Base-by-base conservation (phyloP, 1,140 invertebrate genomes). In the Cotesia vestalis region DNA sequence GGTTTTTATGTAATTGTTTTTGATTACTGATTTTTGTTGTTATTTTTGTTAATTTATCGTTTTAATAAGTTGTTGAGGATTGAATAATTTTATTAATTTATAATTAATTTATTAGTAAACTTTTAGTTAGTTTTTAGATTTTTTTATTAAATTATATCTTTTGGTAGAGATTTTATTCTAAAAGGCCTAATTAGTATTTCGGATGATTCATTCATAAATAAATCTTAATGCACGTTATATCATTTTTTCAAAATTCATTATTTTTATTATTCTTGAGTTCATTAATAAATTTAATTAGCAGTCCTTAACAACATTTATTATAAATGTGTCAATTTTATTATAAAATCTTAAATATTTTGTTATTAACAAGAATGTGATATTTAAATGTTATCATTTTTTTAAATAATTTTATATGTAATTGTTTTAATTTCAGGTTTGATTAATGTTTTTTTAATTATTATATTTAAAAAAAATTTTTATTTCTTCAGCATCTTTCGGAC, bases 131-230 rank as follows among this genome's bases (percentile, higher is more conserved):
- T 59, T 20, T 20, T 27, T 59, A 4, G 6, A 11, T 8, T 0
- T 59, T 59, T 27, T 27, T 27, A 27, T 27, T 27, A 27, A 27
- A 27, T 27, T 27, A 27, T 59, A 20, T 59, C 9, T 27, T 8
- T 17, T 27, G 14, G 8, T 59, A 20, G 3, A 9, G 4, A 20
- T 59, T 55, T 55, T 17, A 55, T n/a, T 27, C 5, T 27, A 59
- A 59, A 77, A 80, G 77, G 77, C 76, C 76, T 73, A 78, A 75
- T 80, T 80, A 78, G 76, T 74, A 12, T 46, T 62, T 62, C n/a
- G 5, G 36, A 36, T 36, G 35, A 36, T 62, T 11, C 8, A 14
- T 60, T 38, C 38, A 73, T 40, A 38, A 53, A 27, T 53, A 14
- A 55, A 68, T 63, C n/a, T 40, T 69, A 2, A 27, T 63, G 38